Percentiles rank a stretch among this genome's conserved stretches.
Evolutionary conservation across 1,140 invertebrate species (phyloP).

Genomic region (Drosophila ogumai): DNA sequence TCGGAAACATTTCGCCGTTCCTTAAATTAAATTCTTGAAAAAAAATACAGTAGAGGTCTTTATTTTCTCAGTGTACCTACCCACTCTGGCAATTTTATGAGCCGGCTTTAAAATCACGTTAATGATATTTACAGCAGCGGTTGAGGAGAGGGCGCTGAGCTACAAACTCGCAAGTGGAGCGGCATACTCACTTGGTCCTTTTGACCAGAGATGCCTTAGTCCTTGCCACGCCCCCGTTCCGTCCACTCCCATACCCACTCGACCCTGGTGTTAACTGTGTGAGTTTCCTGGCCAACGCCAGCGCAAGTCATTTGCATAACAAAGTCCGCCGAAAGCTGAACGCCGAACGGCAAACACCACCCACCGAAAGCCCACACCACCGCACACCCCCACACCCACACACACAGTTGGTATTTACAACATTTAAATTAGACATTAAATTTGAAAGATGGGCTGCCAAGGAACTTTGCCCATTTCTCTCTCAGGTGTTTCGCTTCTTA

Average conservation of each 20-base stretch:
- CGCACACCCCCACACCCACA: background rate
- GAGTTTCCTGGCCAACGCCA: slow-evolving; percentile 59
- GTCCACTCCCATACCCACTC: slow-evolving; percentile 21
- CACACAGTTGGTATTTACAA: slow-evolving; percentile 71
- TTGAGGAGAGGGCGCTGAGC: slow-evolving; percentile 47
- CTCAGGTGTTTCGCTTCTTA: slow-evolving; percentile 57
- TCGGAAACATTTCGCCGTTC: background rate
- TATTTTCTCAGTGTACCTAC: background rate
- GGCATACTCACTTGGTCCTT: slow-evolving; percentile 41
- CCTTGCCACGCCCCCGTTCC: slow-evolving; percentile 1
- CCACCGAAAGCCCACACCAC: background rate
- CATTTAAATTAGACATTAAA: slow-evolving; percentile 84
- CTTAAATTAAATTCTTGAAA: background rate
- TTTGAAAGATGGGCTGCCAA: slow-evolving; percentile 79
- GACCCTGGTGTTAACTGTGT: slow-evolving; percentile 74
- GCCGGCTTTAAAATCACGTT: slow-evolving; percentile 80
- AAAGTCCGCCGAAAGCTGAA: slow-evolving; percentile 61
- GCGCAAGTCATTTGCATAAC: slow-evolving; percentile 78
- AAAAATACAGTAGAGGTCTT: no score
- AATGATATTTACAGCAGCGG: slow-evolving; percentile 79
- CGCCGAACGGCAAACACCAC: slow-evolving; percentile 19
- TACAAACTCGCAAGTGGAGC: slow-evolving; percentile 65
- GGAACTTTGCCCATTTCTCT: slow-evolving; percentile 58
- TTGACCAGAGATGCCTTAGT: slow-evolving; percentile 58
- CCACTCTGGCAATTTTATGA: slow-evolving; percentile 67